phyloP scores from a whole-genome alignment of 2,888 invertebrate genomes.

The Campoletis raptor region DNA sequence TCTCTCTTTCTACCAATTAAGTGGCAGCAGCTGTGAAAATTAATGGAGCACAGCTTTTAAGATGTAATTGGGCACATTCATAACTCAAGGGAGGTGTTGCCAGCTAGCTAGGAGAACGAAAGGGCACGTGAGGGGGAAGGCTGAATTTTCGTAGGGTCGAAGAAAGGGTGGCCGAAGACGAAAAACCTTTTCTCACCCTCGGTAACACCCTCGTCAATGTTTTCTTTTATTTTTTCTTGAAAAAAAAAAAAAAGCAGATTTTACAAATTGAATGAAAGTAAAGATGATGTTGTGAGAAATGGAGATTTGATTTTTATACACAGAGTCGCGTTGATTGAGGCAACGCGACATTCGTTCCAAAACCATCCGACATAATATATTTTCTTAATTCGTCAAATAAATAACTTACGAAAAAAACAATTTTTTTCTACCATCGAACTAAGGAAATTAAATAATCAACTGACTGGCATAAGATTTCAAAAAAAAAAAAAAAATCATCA shows the following conservation, averaged over 20 bases:
- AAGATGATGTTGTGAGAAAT: constrained; percentile 5
- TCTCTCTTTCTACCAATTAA: constrained; percentile 85
- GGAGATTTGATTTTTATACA: background rate
- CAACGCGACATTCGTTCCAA: background rate
- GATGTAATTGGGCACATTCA: constrained; percentile 89
- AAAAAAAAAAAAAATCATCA: too few species aligned
- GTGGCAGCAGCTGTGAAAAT: constrained; percentile 88
- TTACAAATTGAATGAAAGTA: constrained; percentile 38
- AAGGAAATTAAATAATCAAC: too few species aligned
- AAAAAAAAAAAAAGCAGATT: constrained; percentile 15
- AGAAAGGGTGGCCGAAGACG: constrained; percentile 41
- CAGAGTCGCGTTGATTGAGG: background rate
- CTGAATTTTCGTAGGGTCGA: constrained; percentile 52
- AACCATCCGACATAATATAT: background rate
- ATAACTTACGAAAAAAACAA: background rate
- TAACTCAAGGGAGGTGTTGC: constrained; percentile 84
- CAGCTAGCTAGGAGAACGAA: constrained; percentile 53
- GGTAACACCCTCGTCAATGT: constrained; percentile 3
- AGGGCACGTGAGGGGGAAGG: constrained; percentile 35
- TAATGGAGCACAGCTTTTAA: constrained; percentile 88
- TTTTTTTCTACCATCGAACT: background rate
- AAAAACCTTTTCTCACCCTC: constrained; percentile 45
- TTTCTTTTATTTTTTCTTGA: constrained; percentile 13
- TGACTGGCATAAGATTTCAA: too few species aligned
- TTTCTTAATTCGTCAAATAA: background rate